Base-by-base conservation (phyloP, 64 coral and sea anemone species). In the Pachyseris speciosa region DNA sequence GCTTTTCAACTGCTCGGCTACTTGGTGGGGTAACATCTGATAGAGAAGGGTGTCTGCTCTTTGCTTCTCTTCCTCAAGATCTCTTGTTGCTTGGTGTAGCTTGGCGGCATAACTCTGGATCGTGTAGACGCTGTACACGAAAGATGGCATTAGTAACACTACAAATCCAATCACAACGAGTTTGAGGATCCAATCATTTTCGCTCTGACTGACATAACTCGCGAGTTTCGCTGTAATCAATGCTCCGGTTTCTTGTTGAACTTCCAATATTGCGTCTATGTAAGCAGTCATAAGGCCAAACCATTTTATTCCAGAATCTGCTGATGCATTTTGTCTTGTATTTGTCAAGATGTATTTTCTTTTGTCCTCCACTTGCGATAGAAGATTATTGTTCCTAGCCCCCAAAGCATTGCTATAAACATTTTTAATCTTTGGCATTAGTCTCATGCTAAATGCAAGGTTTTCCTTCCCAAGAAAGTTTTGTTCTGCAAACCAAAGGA, bases 1-100 rank as follows among this genome's bases (percentile, higher is more conserved):
- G 65, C 39, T 68, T 50, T 95, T 95, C 9, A 95, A 49, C 36
- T 64, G 63, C 13, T 95, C 93, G 11, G 93, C 93, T 20, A 95
- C 93, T 25, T 87, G 64, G 22, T 86, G 73, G 0, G 93, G 93
- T 58, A 96, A 88, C 84, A 96, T 81, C 22, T 78, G 71, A 26
- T 86, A 84, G 7, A 96, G 24, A 1, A 96, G 64, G 3, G 48
- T 72, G 24, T 96, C 89, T 7, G 89, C 69, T 1, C 92, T 47
- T 0, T 22, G 20, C 32, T 81, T 81, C 52, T 96, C 94, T 76
- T 96, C 90, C 40, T 88, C 69, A 6, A 92, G 63, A 33, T 85
- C 40, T 33, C 74, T 50, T 0, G 90, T 92, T n/a, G 44, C 89
- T 16, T 79, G 67, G 34, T 74, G 66, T 11, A 96, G 68, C 65